These are phyloP conservation scores for Enteromius trimaculatus DNA, from an alignment of 2,797 vertebrate species.

Conservation along the genomic window DNA sequence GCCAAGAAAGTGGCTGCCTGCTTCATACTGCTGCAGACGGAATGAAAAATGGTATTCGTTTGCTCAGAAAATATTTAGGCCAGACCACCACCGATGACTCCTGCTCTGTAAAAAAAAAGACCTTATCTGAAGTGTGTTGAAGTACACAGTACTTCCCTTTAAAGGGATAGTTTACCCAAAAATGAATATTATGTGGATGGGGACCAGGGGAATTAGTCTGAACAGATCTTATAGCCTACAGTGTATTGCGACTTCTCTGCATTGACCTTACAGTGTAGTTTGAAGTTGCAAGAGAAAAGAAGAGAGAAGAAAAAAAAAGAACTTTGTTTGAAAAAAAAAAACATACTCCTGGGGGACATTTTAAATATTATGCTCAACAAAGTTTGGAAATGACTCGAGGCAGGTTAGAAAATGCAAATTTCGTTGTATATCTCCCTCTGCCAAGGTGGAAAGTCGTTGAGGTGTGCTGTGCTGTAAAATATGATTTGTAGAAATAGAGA, in stretches of 20 bases:
- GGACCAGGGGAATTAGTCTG: background rate
- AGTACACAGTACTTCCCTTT: conserved; percentile 18
- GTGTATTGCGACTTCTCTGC: background rate
- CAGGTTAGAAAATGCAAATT: conserved; percentile 1
- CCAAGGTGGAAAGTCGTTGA: conserved; percentile 29
- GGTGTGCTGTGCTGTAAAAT: conserved; percentile 40
- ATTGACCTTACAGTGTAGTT: background rate
- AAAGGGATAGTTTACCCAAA: conserved; percentile 1
- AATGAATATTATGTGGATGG: conserved; percentile 2
- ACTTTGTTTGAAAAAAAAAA: background rate
- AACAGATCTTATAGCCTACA: background rate
- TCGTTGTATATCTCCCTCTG: conserved; percentile 13
- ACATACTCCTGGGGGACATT: background rate
- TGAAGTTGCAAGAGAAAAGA: background rate
- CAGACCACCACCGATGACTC: conserved; percentile 25
- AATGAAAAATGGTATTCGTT: conserved; percentile 2
- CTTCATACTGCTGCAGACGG: background rate
- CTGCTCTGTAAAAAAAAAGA: background rate
- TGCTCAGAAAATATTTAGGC: conserved; percentile 22
- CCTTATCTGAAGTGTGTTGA: background rate
- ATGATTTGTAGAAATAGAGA: conserved; percentile 6
- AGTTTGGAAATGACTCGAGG: background rate
- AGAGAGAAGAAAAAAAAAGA: background rate
- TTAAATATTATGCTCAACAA: conserved; percentile 7
- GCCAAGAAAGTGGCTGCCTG: conserved; percentile 25